phyloP scores from a whole-genome alignment of 2,888 invertebrate species.

The Pterobdella sp. region DNA sequence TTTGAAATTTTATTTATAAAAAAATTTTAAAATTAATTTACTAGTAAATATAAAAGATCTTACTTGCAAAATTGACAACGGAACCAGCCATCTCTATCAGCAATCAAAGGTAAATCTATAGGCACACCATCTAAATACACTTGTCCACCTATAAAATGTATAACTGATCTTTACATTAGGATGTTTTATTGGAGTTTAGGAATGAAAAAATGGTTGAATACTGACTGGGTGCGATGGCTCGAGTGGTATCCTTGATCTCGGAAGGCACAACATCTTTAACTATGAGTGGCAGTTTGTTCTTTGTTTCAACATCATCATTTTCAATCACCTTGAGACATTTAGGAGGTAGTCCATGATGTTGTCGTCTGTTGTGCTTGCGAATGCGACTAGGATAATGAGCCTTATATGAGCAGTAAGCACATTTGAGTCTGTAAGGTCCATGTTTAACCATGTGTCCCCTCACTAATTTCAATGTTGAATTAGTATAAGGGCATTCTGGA shows the following conservation, averaged over 20 bases:
- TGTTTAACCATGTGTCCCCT: conserved; percentile 36
- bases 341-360: conserved; percentile 29
- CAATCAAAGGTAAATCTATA: conserved; percentile 28
- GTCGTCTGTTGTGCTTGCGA: conserved; percentile 30
- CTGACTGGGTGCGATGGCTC: background rate
- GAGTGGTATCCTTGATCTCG: background rate
- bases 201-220: too few species aligned
- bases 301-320: background rate
- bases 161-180: background rate
- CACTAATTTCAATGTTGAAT: conserved; percentile 30
- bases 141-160: background rate
- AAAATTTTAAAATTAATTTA: background rate
- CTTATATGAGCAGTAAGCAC: conserved; percentile 34
- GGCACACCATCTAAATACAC: conserved; percentile 32
- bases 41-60: background rate
- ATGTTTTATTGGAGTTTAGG: too few species aligned
- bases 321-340: conserved; percentile 28
- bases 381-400: conserved; percentile 35
- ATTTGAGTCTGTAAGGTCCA: conserved; percentile 35
- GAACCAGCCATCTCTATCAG: conserved; percentile 32
- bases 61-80: conserved; percentile 34
- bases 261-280: background rate
- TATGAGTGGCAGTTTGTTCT: background rate
- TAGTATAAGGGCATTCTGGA: conserved; percentile 32
- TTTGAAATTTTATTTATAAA: background rate